Base-by-base conservation (phyloP, 2,888 invertebrate genomes). In the Tolmerus cingulatus region DNA sequence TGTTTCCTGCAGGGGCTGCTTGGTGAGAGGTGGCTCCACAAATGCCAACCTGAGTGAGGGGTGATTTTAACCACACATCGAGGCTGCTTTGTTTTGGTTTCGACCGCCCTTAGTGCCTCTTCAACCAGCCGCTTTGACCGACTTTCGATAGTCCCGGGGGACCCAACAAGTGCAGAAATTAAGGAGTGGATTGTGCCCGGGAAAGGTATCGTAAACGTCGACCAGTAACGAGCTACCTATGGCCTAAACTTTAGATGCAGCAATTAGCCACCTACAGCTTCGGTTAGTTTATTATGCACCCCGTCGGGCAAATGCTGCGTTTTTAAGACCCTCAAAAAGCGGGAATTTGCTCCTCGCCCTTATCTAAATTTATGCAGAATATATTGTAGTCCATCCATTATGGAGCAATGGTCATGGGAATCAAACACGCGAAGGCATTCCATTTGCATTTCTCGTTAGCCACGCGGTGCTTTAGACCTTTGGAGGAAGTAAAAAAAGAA, bases 301-400 rank as follows among this genome's bases (percentile, higher is more conserved):
- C 82, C 37, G 55, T 82, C 34, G 43, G 82, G 57, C 34, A 66
- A 82, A 37, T 23, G 23, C 9, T 57, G 30, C 51, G 34, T 37
- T 82, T 81, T 66, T 57, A 14, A 51, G 51, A 37, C 57, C 82
- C 66, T 57, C 27, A 8, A 82, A 66, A 82, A 82, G 37, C n/a
- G 82, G 30, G 82, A 57, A 82, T 82, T 82, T 82, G 82, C 57
- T 82, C 82, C 37, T 34, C 55, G 37, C 82, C 30, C 86, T 79
- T 86, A 86, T 86, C 86, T 86, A 66, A 86, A 86, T 86, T 86
- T 86, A 86, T 86, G 79, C 86, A 79, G 66, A 86, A 86, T 79
- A 86, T 79, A 79, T 86, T 79, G 79, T 86, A 66, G 66, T 79
- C 78, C 86, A 79, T 79, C 74, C 79, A 86, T 86, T 86, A 86